These are phyloP conservation scores for Zhengitettix transpicula DNA, from an alignment of 2,888 invertebrate species.

Conservation along the genomic window DNA sequence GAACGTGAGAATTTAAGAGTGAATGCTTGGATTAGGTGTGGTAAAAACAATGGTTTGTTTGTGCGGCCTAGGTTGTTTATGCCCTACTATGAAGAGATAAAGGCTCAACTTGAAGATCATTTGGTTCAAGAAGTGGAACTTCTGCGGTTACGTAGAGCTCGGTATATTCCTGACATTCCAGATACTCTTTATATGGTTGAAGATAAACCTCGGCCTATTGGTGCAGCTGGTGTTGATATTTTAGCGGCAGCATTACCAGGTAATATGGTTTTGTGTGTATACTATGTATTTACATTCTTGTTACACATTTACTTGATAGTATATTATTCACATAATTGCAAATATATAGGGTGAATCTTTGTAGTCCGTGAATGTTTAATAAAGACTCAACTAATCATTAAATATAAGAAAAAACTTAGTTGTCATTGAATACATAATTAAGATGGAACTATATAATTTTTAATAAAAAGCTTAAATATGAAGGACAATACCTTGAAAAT, in stretches of 20 bases:
- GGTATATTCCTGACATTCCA: constrained; percentile 69
- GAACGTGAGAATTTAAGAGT: constrained; percentile 46
- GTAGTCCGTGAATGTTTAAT: no score
- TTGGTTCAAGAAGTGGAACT: constrained; percentile 60
- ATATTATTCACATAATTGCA: no score
- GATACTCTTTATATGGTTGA: constrained; percentile 85
- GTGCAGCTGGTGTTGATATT: constrained; percentile 42
- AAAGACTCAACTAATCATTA: no score
- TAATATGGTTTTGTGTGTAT: constrained; percentile 3
- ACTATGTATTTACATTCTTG: no score
- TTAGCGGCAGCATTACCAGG: constrained; percentile 22
- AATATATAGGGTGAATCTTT: no score
- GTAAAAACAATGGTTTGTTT: constrained; percentile 48
- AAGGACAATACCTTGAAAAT: no score
- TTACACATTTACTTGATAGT: no score
- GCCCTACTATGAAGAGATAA: constrained; percentile 89
- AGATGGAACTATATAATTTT: no score
- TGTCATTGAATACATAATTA: no score
- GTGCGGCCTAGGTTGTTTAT: constrained; percentile 80
- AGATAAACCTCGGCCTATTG: constrained; percentile 33
- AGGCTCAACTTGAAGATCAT: constrained; percentile 71
- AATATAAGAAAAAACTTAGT: no score
- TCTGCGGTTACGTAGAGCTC: constrained; percentile 48
- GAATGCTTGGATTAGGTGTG: constrained; percentile 67
- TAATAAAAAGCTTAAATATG: no score